Base-by-base conservation (phyloP, 2,888 invertebrate species). In the Azorinus chamasolen region DNA sequence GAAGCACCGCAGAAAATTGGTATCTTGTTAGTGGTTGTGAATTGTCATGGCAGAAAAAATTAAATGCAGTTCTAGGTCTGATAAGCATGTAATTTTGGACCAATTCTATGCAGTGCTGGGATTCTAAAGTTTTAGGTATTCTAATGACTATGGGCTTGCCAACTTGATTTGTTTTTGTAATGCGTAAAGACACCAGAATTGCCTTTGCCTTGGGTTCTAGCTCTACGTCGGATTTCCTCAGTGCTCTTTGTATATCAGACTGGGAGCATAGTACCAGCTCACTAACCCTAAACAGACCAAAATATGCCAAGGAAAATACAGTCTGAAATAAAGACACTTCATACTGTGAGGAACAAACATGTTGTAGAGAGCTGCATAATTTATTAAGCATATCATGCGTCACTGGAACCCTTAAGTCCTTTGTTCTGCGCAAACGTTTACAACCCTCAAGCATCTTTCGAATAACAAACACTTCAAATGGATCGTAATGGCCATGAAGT, bases 251-350 rank as follows among this genome's bases (percentile, higher is more conserved):
- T 0, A 2, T 4, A 0, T 12, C n/a, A 3, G 14, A 8, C 5
- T 22, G 20, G 6, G 54, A 41, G 22, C 32, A 45, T 22, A 62
- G 43, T 16, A 66, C 58, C 0, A 76, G 18, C 27, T 76, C 76
- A 54, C 76, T 76, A 5, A 76, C 43, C 27, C 70, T 48, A 32
- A 76, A 62, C 12, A 76, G 45, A 16, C 76, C 65, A 59, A 70
- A 70, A 55, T 69, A 76, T n/a, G 70, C 70, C 22, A 65, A 16
- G 16, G 14, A 53, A 64, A 63, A 75, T 3, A 25, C 58, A 18
- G 68, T 59, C 14, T 1, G 57, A 20, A 71, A 76, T 18, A 76
- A 45, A 14, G 10, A 5, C 1, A 50, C 10, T 58, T 76, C 76
- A 62, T 20, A 74, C 14, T 37, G 8, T 10, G 68, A 63, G 37